A percentile compares a stretch with the other conserved stretches of the same genome.
Evolutionary conservation across 1,140 invertebrate genomes (phyloP).

Genomic region (Pectinophora gossypiella): DNA sequence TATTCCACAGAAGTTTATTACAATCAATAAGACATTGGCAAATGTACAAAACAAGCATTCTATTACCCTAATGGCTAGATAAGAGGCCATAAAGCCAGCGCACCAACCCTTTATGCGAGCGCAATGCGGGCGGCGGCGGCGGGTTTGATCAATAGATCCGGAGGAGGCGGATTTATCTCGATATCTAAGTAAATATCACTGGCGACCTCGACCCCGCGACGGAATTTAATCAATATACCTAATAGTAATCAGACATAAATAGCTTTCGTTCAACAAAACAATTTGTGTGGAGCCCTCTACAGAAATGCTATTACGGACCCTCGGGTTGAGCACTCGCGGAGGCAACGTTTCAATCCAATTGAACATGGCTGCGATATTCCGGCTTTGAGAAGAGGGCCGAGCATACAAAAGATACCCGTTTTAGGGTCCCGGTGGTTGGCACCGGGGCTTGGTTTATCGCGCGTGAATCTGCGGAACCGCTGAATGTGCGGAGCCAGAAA

Average conservation of each 20-base stretch:
- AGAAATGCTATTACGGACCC: slow-evolving; percentile 34
- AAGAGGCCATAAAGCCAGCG: too few species aligned
- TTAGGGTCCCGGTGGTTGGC: too few species aligned
- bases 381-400: slow-evolving; percentile 17
- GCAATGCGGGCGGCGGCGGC: background rate
- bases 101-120: background rate
- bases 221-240: slow-evolving; percentile 24
- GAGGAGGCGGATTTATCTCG: too few species aligned
- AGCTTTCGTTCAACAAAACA: slow-evolving; percentile 27
- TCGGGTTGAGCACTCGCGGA: slow-evolving; percentile 18
- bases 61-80: background rate
- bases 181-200: background rate
- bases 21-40: too few species aligned
- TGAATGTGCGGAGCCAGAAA: too few species aligned
- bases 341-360: slow-evolving; percentile 38
- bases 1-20: too few species aligned
- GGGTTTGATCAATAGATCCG: background rate
- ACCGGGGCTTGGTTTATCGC: too few species aligned
- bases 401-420: too few species aligned
- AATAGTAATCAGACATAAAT: slow-evolving; percentile 31
- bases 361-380: slow-evolving; percentile 25
- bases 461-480: too few species aligned
- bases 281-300: slow-evolving; percentile 25
- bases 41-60: too few species aligned
- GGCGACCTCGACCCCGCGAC: background rate